phyloP scores from a whole-genome alignment of 2,888 invertebrate species.

The Alitta virens region DNA sequence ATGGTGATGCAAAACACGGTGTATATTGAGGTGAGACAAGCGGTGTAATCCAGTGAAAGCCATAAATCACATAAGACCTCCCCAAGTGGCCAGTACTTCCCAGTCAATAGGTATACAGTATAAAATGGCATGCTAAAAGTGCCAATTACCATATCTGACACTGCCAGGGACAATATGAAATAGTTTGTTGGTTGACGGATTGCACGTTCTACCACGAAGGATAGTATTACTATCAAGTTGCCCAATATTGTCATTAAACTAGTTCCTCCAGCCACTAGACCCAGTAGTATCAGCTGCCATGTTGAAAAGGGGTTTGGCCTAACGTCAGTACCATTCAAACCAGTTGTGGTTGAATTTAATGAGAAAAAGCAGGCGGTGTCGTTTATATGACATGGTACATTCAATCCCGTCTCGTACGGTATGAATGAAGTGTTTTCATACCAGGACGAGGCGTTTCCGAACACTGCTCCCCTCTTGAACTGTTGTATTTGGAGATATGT shows the following conservation, averaged over 20 bases:
- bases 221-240: conserved; percentile 90
- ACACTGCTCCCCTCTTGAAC: too few relatives aligned
- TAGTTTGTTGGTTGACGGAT: conserved; percentile 95
- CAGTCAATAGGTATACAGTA: conserved; percentile 93
- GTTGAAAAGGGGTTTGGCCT: conserved; percentile 65
- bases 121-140: conserved; percentile 98
- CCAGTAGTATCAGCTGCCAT: conserved; percentile 87
- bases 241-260: conserved; percentile 91
- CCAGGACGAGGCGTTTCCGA: too few relatives aligned
- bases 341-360: too few relatives aligned
- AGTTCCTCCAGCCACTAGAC: conserved; percentile 80
- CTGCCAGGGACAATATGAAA: conserved; percentile 96
- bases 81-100: conserved; percentile 90
- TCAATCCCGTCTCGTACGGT: too few relatives aligned
- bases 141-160: conserved; percentile 95
- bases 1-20: conserved; percentile 98
- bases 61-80: conserved; percentile 94
- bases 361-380: too few relatives aligned
- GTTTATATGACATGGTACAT: too few relatives aligned
- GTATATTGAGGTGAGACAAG: conserved; percentile 92
- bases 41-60: conserved; percentile 98
- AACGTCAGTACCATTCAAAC: too few relatives aligned
- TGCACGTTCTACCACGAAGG: conserved; percentile 90
- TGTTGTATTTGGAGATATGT: too few relatives aligned
- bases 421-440: too few relatives aligned